Percentiles rank a stretch among this genome's conserved stretches.
These are phyloP conservation scores for Nymphalis urticae DNA, from an alignment of 2,888 invertebrate species.

Conservation along the genomic window DNA sequence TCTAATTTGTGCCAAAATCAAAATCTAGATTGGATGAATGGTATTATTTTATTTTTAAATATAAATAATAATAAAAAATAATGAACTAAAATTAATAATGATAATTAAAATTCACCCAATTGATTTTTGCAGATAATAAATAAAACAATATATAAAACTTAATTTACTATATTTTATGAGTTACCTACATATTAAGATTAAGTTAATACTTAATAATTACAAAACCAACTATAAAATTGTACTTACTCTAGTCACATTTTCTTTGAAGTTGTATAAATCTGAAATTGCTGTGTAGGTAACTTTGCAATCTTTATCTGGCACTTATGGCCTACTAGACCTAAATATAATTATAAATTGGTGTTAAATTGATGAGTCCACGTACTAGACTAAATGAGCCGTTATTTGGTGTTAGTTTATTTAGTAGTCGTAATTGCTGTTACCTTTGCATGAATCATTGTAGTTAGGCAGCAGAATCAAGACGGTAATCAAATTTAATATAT, in stretches of 20 bases:
- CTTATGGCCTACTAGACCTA: slow-evolving; percentile 65
- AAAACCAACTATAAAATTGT: slow-evolving; percentile 8
- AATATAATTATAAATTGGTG: slow-evolving; percentile 42
- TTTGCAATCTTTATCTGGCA: slow-evolving; percentile 34
- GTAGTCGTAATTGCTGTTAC: slow-evolving; percentile 55
- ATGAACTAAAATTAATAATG: neutral
- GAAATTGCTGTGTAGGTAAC: slow-evolving; percentile 18
- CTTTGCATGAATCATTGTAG: slow-evolving; percentile 53
- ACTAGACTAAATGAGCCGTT: slow-evolving; percentile 64
- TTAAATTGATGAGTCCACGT: slow-evolving; percentile 60
- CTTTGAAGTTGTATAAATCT: slow-evolving; percentile 14
- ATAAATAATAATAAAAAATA: neutral
- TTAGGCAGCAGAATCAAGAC: slow-evolving; percentile 20
- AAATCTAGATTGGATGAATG: neutral
- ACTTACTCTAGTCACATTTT: neutral
- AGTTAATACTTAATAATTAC: neutral
- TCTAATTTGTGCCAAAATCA: slow-evolving; percentile 36
- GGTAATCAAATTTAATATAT: slow-evolving; percentile 7
- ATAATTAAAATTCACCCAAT: too few species aligned
- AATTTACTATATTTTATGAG: neutral
- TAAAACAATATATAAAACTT: too few species aligned
- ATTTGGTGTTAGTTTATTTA: slow-evolving; percentile 71
- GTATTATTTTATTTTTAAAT: neutral
- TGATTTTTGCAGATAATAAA: too few species aligned
- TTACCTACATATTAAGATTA: neutral